A percentile compares a stretch with the other conserved stretches of the same genome.
Conservation (phyloP, 2,113 vertebrate genomes). For the Benitochromis conjunctus region DNA sequence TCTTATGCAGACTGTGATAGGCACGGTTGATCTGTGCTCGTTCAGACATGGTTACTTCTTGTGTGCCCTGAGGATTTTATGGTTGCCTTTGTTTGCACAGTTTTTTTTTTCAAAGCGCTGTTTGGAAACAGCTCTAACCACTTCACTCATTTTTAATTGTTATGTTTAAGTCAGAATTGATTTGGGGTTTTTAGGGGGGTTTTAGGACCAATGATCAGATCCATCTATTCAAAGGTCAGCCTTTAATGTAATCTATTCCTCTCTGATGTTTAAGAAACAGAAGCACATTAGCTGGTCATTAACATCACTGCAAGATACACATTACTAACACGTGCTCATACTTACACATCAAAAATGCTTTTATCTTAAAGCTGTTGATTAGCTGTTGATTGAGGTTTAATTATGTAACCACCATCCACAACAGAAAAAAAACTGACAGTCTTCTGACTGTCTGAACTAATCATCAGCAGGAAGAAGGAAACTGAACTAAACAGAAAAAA, state of each 20-base stretch:
- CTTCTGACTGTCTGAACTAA: not conserved
- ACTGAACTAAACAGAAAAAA: not conserved
- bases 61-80: constrained; percentile 23
- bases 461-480: not conserved
- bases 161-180: not conserved
- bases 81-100: not conserved
- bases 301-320: not conserved
- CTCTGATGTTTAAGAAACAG: not conserved
- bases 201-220: not conserved
- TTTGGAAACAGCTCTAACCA: not conserved
- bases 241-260: not conserved
- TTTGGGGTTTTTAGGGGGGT: not conserved
- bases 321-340: not conserved
- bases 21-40: not conserved
- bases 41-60: not conserved
- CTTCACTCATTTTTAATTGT: not conserved
- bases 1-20: not conserved
- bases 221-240: not conserved
- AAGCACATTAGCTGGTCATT: not conserved
- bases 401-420: not conserved
- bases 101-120: not conserved
- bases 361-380: not conserved
- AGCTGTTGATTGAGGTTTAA: not conserved
- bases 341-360: not conserved
- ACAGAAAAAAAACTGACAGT: not conserved